Evolutionary conservation across 2,888 invertebrate species (phyloP).

Genomic region (Zootermopsis nevadensis): DNA sequence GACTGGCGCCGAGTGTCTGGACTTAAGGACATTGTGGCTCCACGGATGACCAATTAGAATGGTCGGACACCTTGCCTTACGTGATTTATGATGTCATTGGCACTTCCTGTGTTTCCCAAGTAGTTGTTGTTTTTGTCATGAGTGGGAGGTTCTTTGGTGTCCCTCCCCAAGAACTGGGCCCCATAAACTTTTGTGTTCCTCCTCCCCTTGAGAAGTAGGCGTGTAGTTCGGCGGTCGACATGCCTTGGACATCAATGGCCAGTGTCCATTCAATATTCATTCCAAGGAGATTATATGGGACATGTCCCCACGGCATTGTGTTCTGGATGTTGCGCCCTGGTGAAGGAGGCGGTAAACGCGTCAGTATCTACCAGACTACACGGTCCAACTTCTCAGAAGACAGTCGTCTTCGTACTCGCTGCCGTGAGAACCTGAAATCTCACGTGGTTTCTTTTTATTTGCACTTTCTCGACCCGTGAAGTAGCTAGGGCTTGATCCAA

Average conservation of each 20-base stretch:
- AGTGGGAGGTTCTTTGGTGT: conserved; percentile 26
- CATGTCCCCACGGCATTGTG: no score
- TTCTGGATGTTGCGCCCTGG: no score
- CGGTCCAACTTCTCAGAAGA: no score
- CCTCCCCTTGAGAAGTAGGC: background rate
- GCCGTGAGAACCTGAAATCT: no score
- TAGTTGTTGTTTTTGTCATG: conserved; percentile 7
- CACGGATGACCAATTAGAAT: conserved; percentile 49
- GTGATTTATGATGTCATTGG: conserved; percentile 46
- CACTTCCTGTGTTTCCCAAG: conserved; percentile 46
- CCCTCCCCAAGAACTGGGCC: conserved; percentile 30
- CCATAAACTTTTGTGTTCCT: conserved; percentile 16
- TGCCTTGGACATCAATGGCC: background rate
- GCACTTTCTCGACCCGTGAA: no score
- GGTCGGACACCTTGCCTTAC: conserved; percentile 46
- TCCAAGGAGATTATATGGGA: background rate
- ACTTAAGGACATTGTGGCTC: background rate
- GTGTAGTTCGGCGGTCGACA: background rate
- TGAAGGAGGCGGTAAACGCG: no score
- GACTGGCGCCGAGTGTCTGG: conserved; percentile 1
- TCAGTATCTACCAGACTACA: no score
- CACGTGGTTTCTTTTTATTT: no score
- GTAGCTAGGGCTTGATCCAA: no score
- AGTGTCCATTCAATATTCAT: background rate
- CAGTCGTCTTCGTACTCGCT: no score